phyloP scores from a whole-genome alignment of 2,797 vertebrate species.

The Alfaro cultratus region DNA sequence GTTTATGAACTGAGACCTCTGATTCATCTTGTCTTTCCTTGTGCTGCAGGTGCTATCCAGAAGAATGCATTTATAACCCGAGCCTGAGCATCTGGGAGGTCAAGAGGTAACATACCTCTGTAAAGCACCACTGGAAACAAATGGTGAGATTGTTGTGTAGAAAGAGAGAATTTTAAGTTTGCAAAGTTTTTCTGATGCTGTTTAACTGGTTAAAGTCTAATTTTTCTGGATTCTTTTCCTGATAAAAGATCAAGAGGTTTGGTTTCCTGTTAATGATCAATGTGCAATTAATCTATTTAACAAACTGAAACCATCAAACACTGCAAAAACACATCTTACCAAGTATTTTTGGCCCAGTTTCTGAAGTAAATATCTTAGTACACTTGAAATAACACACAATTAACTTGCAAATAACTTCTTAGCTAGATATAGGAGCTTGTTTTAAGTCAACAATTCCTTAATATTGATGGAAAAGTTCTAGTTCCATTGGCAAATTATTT shows the following conservation, averaged over 20 bases:
- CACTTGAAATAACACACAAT: too few relatives aligned
- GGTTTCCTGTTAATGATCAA: neutral
- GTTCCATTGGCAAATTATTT: too few relatives aligned
- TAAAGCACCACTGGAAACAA: conserved; percentile 74
- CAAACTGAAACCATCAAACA: neutral
- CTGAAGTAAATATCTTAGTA: too few relatives aligned
- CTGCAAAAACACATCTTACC: too few relatives aligned
- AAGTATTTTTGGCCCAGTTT: too few relatives aligned
- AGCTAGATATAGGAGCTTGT: too few relatives aligned
- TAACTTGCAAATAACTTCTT: too few relatives aligned
- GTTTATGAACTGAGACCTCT: neutral
- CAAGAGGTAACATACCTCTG: conserved; percentile 77
- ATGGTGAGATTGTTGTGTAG: conserved; percentile 71
- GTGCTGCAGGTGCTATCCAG: conserved; percentile 66
- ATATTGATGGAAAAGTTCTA: too few relatives aligned
- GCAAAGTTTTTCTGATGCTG: neutral
- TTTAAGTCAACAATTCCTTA: too few relatives aligned
- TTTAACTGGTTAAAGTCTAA: conserved; percentile 1
- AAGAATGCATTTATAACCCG: conserved; percentile 48
- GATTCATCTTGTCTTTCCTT: conserved; percentile 20
- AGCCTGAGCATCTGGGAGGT: conserved; percentile 59
- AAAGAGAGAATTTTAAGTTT: neutral
- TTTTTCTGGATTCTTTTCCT: neutral
- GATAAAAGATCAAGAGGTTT: neutral
- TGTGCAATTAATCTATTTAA: neutral